phyloP scores from a whole-genome alignment of 2,113 vertebrate species.

The Megaleporinus macrocephalus region DNA sequence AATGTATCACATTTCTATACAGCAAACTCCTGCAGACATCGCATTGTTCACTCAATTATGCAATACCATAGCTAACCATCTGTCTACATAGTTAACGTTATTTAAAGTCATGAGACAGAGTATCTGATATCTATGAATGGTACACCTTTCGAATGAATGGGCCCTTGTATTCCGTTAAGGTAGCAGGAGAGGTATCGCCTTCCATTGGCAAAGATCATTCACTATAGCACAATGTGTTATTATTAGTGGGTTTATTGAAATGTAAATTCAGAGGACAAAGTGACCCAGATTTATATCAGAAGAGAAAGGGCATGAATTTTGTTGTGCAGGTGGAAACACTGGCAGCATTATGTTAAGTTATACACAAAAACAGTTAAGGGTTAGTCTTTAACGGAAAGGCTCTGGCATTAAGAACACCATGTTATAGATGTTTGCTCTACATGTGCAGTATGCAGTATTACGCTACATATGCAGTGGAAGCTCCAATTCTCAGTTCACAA shows the following conservation, averaged over 20 bases:
- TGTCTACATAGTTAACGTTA: constrained; percentile 20
- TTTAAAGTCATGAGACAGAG: constrained; percentile 75
- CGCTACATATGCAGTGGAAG: neutral
- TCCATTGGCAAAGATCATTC: constrained; percentile 78
- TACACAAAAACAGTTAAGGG: constrained; percentile 24
- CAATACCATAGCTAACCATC: constrained; percentile 19
- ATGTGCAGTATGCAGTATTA: constrained; percentile 2
- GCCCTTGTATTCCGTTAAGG: constrained; percentile 81
- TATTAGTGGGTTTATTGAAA: constrained; percentile 89
- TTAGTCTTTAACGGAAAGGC: constrained; percentile 1
- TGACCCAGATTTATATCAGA: constrained; percentile 84
- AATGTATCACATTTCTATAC: neutral
- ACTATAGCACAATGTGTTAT: constrained; percentile 86
- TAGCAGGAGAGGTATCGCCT: constrained; percentile 80
- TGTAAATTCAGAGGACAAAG: constrained; percentile 88
- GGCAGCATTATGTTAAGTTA: constrained; percentile 36
- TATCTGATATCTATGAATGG: constrained; percentile 71
- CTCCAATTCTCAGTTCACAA: neutral
- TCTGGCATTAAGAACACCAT: neutral
- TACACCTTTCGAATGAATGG: constrained; percentile 79
- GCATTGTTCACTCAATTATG: constrained; percentile 59
- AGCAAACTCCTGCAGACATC: constrained; percentile 73
- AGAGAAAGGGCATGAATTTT: constrained; percentile 60
- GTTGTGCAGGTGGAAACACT: constrained; percentile 45
- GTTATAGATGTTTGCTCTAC: neutral